These are phyloP conservation scores for Zaprionus obscuricornis DNA, from an alignment of 2,888 invertebrate species.

Conservation along the genomic window DNA sequence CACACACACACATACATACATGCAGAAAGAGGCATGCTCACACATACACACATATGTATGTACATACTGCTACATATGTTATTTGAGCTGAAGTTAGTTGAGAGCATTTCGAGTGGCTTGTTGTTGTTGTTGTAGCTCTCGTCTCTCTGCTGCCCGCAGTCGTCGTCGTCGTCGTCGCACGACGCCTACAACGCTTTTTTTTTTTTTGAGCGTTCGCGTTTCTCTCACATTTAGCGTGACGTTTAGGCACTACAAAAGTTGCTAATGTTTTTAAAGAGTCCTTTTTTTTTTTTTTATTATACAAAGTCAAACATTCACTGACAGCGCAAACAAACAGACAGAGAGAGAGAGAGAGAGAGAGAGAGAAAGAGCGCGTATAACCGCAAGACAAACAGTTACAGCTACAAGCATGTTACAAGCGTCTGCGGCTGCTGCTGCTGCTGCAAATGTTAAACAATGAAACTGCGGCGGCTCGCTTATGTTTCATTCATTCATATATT, in stretches of 20 bases:
- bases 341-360: too few relatives aligned
- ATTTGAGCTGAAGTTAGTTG: constrained; percentile 39
- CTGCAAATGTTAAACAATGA: constrained; percentile 61
- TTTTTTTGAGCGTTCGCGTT: too few relatives aligned
- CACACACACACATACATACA: too few relatives aligned
- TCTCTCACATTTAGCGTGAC: constrained; percentile 61
- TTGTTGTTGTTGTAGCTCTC: constrained; percentile 15
- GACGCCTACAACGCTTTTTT: too few relatives aligned
- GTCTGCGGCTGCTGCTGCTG: constrained; percentile 47
- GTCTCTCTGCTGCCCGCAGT: too few relatives aligned
- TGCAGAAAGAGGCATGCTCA: too few relatives aligned
- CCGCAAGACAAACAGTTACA: background rate
- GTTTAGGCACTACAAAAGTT: constrained; percentile 77
- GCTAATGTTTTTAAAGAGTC: constrained; percentile 80
- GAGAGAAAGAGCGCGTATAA: constrained; percentile 17
- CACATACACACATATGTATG: constrained; percentile 12
- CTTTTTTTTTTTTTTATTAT: constrained; percentile 79
- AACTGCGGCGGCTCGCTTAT: constrained; percentile 60
- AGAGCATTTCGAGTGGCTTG: constrained; percentile 43
- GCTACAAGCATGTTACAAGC: constrained; percentile 22
- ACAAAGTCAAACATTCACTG: constrained; percentile 76
- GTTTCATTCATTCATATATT: constrained; percentile 73
- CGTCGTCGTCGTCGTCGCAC: too few relatives aligned
- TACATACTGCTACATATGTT: constrained; percentile 1
- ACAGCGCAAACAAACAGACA: constrained; percentile 54